These are phyloP conservation scores for Trematomus loennbergii DNA, from an alignment of 2,113 vertebrate species.

Conservation along the genomic window DNA sequence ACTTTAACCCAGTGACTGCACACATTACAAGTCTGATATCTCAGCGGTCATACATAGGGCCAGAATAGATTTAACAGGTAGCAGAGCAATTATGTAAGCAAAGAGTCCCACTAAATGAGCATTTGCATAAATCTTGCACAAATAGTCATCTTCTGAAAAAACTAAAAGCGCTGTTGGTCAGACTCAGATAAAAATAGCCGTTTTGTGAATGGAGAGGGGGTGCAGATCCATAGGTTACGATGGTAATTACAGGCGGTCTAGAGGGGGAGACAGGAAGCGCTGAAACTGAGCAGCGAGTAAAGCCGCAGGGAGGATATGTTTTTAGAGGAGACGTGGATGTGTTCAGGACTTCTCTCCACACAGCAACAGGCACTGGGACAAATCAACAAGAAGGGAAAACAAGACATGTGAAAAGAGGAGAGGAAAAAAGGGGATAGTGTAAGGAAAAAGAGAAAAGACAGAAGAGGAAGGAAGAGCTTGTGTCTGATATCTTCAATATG, in stretches of 20 bases:
- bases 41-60: constrained; percentile 38
- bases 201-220: constrained; percentile 74
- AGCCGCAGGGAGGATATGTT: constrained; percentile 76
- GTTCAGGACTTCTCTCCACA: constrained; percentile 60
- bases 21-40: constrained; percentile 41
- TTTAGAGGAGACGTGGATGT: constrained; percentile 71
- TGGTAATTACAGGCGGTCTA: constrained; percentile 73
- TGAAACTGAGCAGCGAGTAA: constrained; percentile 64
- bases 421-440: constrained; percentile 19
- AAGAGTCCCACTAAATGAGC: constrained; percentile 50
- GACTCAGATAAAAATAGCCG: constrained; percentile 54
- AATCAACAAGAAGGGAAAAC: constrained; percentile 62
- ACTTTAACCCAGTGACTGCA: constrained; percentile 57
- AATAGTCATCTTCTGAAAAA: constrained; percentile 42
- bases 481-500: constrained; percentile 11
- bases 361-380: constrained; percentile 70
- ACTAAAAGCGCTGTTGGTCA: constrained; percentile 9
- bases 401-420: constrained; percentile 35
- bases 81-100: constrained; percentile 50
- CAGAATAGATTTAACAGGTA: constrained; percentile 61
- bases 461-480: neutral
- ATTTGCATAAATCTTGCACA: constrained; percentile 62
- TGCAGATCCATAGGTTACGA: constrained; percentile 66
- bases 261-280: constrained; percentile 67
- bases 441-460: constrained; percentile 4